These are phyloP conservation scores for Phalacrocorax carbo DNA, from an alignment of 2,113 vertebrate species.

Conservation along the genomic window DNA sequence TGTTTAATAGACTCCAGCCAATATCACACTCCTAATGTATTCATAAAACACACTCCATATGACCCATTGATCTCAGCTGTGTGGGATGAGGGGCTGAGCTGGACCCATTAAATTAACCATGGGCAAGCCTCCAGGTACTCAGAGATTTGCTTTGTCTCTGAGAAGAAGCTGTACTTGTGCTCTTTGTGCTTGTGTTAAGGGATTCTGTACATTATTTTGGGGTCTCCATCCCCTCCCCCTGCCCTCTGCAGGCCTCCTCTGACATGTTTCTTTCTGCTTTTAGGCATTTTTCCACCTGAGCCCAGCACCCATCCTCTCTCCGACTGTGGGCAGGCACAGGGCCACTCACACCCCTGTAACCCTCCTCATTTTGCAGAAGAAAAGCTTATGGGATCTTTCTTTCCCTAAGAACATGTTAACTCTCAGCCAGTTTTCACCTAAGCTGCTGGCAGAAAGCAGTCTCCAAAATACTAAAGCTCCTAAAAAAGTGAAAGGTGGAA, in stretches of 20 bases:
- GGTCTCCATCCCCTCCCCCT: neutral
- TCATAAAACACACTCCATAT: neutral
- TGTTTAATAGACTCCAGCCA: neutral
- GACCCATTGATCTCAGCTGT: neutral
- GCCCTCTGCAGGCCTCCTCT: neutral
- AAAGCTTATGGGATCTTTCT: neutral
- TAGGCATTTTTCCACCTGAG: rapidly evolving
- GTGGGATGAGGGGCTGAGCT: neutral
- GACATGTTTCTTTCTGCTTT: neutral
- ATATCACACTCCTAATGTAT: neutral
- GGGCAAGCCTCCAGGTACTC: neutral
- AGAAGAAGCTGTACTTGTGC: neutral
- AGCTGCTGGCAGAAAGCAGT: neutral
- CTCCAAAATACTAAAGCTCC: neutral
- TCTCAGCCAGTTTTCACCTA: neutral
- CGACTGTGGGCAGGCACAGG: rapidly evolving
- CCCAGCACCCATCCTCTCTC: neutral
- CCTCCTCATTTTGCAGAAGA: rapidly evolving
- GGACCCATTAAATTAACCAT: neutral
- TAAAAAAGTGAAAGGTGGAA: neutral
- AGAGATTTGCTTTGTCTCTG: neutral
- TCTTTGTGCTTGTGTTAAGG: neutral
- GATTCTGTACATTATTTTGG: neutral
- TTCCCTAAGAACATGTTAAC: neutral
- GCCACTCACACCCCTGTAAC: neutral